phyloP scores from a whole-genome alignment of 2,113 vertebrate genomes.

The Misgurnus mizolepis region DNA sequence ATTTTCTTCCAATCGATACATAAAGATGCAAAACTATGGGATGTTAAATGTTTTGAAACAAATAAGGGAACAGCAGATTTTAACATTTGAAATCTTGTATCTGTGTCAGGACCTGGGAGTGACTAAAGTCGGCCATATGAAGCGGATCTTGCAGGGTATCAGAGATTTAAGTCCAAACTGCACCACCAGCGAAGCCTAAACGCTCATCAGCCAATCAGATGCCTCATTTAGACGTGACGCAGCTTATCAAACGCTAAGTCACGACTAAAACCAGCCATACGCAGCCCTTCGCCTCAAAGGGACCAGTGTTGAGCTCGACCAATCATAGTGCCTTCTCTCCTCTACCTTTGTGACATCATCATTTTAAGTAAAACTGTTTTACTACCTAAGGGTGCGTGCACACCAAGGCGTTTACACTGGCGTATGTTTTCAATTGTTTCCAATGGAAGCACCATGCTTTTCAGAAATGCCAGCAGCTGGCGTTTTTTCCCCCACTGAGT shows the following conservation, averaged over 20 bases:
- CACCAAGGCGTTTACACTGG: no score
- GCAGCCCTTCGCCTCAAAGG: constrained; percentile 25
- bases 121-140: constrained; percentile 97
- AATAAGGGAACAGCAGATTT: not conserved
- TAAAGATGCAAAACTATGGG: not conserved
- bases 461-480: no score
- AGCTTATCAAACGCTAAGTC: constrained; percentile 27
- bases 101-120: constrained; percentile 88
- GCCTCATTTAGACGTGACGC: constrained; percentile 15
- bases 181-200: constrained; percentile 85
- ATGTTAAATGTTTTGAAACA: not conserved
- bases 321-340: constrained; percentile 52
- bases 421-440: no score
- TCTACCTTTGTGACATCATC: constrained; percentile 32
- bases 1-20: not conserved
- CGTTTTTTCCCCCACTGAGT: no score
- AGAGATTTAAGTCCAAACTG: constrained; percentile 86
- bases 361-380: not conserved
- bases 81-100: not conserved
- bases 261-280: constrained; percentile 20
- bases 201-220: constrained; percentile 66
- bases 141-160: constrained; percentile 95
- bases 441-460: no score
- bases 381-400: not conserved
- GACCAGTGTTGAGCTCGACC: constrained; percentile 28